Conservation (phyloP, 2,888 invertebrate species). For the Ornithoptera priamus region DNA sequence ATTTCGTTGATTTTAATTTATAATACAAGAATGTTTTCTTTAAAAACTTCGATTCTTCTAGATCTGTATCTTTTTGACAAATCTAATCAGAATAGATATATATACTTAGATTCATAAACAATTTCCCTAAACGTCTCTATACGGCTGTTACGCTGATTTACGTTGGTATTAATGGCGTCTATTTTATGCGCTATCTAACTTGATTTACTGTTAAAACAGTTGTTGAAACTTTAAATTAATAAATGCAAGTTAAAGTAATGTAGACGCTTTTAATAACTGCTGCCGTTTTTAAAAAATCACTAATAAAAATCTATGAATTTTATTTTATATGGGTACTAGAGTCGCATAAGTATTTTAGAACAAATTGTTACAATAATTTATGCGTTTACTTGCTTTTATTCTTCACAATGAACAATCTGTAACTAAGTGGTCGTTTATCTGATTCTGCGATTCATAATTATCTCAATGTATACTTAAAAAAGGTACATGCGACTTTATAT, state of each 20-base stretch:
- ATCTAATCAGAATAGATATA: slow-evolving; percentile 12
- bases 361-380: too few relatives aligned
- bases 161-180: slow-evolving; percentile 18
- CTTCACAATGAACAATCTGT: too few relatives aligned
- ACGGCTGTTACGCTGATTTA: slow-evolving; percentile 26
- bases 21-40: not conserved
- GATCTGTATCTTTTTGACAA: not conserved
- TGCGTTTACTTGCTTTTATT: too few relatives aligned
- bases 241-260: slow-evolving; percentile 17
- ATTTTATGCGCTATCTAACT: slow-evolving; percentile 20
- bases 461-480: too few relatives aligned
- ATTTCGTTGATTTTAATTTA: not conserved
- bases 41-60: not conserved
- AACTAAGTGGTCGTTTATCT: too few relatives aligned
- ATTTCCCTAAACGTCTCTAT: slow-evolving; percentile 25
- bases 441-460: too few relatives aligned
- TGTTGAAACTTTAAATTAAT: slow-evolving; percentile 29
- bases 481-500: too few relatives aligned
- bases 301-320: too few relatives aligned
- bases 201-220: slow-evolving; percentile 24
- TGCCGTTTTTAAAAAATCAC: too few relatives aligned
- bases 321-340: too few relatives aligned
- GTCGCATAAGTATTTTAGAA: too few relatives aligned
- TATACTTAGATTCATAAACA: slow-evolving; percentile 14
- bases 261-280: too few relatives aligned